Base-by-base conservation (phyloP, 2,113 vertebrate species). In the Prunella himalayana region DNA sequence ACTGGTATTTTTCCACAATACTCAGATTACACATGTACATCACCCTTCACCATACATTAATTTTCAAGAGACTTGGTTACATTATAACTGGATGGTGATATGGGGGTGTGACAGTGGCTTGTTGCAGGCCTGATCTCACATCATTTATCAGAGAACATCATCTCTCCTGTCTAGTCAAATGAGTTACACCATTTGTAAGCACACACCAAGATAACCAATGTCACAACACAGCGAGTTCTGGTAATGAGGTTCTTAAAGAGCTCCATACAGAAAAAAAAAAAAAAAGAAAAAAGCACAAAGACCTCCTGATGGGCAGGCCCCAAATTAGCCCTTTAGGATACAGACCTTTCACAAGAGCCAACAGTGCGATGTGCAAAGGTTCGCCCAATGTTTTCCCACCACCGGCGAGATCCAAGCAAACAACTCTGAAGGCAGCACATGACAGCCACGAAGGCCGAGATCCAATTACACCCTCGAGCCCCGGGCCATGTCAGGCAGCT, bases 321-420 rank as follows among this genome's bases (percentile, higher is more conserved):
- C 12, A 15, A 1, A 70, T 57, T 1, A 70, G 37, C 53, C 33
- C n/a, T n/a, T 44, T 10, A 28, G 4, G 1, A 50, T 8, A 54
- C 19, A 47, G 44, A 42, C 19, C 47, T 28, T 22, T 17, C 37
- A 6, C 30, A 20, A 21, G 44, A 57, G 13, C 44, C 22, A 80
- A 10, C 22, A 57, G 2, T 0, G 1, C 25, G 23, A 50, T 0
- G 1, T 4, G n/a, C 33, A 22, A 63, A 49, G 53, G 63, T 50
- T 86, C 2, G 1, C 17, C 35, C 5, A 0, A 1, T 7, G 49
- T 22, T 42, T 54, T 17, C 45, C 56, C 81, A 54, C 39, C 2
- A 15, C 39, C 75, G 42, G 61, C 25, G 23, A 51, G 35, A 89
- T 49, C 31, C 86, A 2, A 14, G 70, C 57, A 68, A 76, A 85